Base-by-base conservation (phyloP, 2,888 invertebrate species). In the Hipparchia sbordonii region DNA sequence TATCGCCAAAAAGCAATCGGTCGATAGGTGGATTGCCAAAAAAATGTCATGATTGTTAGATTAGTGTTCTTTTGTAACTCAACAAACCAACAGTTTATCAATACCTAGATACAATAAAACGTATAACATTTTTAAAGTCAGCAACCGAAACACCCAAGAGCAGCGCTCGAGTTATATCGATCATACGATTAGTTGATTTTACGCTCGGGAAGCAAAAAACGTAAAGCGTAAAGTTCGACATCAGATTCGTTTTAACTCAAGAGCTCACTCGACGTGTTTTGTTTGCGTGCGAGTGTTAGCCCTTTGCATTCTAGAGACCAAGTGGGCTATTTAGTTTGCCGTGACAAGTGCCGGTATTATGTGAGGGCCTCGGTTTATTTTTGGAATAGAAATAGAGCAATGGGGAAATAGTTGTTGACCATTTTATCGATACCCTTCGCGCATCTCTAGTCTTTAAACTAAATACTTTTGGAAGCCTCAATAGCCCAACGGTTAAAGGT, bases 161-260 rank as follows among this genome's bases (percentile, higher is more conserved):
- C 57, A 59, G 56, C 67, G 74, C 67, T 71, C 73, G 75, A 10
- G 8, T 51, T 62, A 70, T 76, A 72, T 77, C 75, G 74, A 79
- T 80, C 74, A 78, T 77, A 74, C 72, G 79, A 77, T 79, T 77
- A 77, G 78, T 79, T 78, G 76, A 76, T 75, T 79, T 78, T 77
- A 76, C 77, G 77, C 72, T 81, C 76, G 77, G 80, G 79, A 77
- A 77, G 81, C 80, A 83, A 84, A 84, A 81, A 82, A 81, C 75
- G 76, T 77, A 74, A 69, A 76, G 80, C 78, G 77, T 78, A 73
- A 76, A 77, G 78, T 39, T 71, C 80, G 83, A 92, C 92, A 91
- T 86, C 82, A 85, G 86, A 92, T 90, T 87, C 87, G 89, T 92
- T 92, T 92, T 92, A 92, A 87, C 82, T 83, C 81, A 79, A 89